Conservation (phyloP, 2,888 invertebrate genomes). For the Brachypalpus laphriformis region DNA sequence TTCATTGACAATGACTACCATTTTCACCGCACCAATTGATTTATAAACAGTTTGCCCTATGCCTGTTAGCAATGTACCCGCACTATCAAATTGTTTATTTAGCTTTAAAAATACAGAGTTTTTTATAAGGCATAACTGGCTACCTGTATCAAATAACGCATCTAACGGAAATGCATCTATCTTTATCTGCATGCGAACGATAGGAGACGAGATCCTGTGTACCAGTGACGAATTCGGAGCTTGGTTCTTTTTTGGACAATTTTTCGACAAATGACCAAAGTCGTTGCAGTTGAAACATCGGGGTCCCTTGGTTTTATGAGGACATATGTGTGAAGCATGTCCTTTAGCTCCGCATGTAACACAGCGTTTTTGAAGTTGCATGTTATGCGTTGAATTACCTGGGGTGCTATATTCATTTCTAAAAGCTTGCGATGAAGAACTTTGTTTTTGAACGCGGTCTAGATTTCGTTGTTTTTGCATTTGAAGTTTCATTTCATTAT, state of each 20-base stretch:
- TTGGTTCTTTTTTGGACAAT: conserved; percentile 14
- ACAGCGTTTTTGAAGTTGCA: conserved; percentile 22
- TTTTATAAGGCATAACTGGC: neutral
- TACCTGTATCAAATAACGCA: too few species aligned
- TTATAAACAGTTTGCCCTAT: conserved; percentile 9
- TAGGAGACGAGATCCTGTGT: conserved; percentile 15
- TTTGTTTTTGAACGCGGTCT: conserved; percentile 19
- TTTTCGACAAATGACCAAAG: conserved; percentile 22
- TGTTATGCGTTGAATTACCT: neutral
- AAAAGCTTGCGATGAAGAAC: neutral
- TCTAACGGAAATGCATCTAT: neutral
- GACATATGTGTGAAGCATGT: conserved; percentile 21
- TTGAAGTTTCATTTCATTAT: conserved; percentile 42
- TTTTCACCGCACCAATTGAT: neutral
- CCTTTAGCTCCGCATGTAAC: conserved; percentile 21
- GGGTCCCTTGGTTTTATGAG: conserved; percentile 23
- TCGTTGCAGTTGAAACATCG: conserved; percentile 34
- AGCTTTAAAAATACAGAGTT: neutral
- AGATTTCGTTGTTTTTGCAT: neutral
- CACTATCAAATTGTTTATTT: conserved; percentile 15
- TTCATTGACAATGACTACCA: neutral
- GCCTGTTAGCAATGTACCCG: conserved; percentile 4
- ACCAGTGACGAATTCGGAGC: neutral
- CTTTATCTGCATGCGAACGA: neutral
- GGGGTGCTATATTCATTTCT: neutral